Conservation (phyloP, 2,113 vertebrate species). For the Capricornis sumatraensis region DNA sequence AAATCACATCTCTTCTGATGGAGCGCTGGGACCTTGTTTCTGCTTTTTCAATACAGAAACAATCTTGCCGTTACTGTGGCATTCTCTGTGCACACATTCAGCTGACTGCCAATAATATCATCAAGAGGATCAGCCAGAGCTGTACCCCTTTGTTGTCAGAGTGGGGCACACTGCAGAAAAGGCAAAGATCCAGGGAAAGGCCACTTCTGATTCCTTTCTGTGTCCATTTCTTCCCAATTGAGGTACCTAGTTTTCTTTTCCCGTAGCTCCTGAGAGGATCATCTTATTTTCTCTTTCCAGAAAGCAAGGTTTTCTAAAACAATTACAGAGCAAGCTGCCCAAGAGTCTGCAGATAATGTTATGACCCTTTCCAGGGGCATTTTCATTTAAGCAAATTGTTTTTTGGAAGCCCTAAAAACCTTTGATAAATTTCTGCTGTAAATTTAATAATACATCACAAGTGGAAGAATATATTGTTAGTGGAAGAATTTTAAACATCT, state of each 20-base stretch:
- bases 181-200: background rate
- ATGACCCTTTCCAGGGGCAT: background rate
- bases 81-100: background rate
- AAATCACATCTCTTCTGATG: conserved; percentile 27
- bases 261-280: background rate
- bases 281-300: background rate
- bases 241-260: background rate
- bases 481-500: conserved; percentile 19
- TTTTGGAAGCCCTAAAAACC: background rate
- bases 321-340: background rate
- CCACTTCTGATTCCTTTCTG: background rate
- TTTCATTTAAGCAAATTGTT: conserved; percentile 38
- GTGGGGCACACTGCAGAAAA: background rate
- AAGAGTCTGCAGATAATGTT: background rate
- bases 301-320: conserved; percentile 1
- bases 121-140: background rate
- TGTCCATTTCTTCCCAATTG: background rate
- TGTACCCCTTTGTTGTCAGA: background rate
- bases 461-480: background rate
- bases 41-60: conserved; percentile 14
- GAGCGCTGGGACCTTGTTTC: background rate
- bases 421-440: background rate
- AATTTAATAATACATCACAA: background rate
- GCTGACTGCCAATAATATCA: background rate
- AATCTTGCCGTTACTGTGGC: background rate